phyloP scores from a whole-genome alignment of 1,140 invertebrate species.

The Solenopsis invicta region DNA sequence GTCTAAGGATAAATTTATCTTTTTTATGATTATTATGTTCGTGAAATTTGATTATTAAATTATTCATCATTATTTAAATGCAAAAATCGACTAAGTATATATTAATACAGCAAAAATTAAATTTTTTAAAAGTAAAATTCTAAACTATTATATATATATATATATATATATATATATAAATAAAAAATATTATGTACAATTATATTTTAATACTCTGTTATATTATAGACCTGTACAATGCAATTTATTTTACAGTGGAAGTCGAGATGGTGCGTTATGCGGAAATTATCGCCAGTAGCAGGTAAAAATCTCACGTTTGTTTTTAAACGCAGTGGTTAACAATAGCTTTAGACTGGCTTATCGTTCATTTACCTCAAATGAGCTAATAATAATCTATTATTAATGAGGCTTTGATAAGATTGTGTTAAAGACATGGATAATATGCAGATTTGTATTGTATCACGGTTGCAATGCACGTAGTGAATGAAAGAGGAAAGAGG shows the following conservation, averaged over 20 bases:
- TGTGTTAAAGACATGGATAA: constrained; percentile 13
- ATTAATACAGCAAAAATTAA: background rate
- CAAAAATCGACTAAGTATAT: background rate
- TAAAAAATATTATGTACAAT: background rate
- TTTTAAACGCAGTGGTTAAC: background rate
- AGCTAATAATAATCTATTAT: constrained; percentile 42
- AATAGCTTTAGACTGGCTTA: background rate
- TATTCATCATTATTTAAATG: background rate
- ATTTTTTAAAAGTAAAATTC: background rate
- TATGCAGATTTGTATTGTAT: constrained; percentile 7
- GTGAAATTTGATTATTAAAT: background rate
- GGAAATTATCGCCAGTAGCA: constrained; percentile 94
- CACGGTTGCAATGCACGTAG: background rate
- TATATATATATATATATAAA: too few relatives aligned
- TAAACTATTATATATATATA: too few relatives aligned
- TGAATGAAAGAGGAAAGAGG: background rate
- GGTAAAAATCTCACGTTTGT: constrained; percentile 87
- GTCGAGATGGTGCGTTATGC: constrained; percentile 93
- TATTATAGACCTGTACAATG: constrained; percentile 31
- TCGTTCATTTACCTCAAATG: background rate
- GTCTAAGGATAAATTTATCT: background rate
- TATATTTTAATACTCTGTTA: background rate
- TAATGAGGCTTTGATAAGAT: constrained; percentile 50
- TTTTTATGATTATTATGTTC: background rate
- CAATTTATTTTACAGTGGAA: constrained; percentile 91